Base-by-base conservation (phyloP, 2,888 invertebrate species). In the Eulithis prunata region DNA sequence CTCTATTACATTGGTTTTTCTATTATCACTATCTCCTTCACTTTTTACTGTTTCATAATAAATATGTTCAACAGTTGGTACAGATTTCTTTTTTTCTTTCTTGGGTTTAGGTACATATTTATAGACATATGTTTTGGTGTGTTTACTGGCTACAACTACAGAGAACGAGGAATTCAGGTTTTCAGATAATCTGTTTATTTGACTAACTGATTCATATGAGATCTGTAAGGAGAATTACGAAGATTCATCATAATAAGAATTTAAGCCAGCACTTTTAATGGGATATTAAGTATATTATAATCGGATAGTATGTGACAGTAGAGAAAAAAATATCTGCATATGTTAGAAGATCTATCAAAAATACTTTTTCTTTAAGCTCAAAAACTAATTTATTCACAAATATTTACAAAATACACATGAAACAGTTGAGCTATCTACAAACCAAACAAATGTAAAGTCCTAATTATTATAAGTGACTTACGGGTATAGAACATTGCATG, bases 151-250 rank as follows among this genome's bases (percentile, higher is more conserved):
- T n/a, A 65, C n/a, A 0, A 63, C 21, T 12, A 70, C 10, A 0
- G 68, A 52, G 11, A 73, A 32, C 14, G 54, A 14, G 10, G 71
- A 69, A 1, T 57, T 13, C 32, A 73, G 41, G 8, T 67, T 49
- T 58, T 71, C 65, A 43, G 52, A 11, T 51, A 38, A 14, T 60
- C 73, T 66, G 41, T 73, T 66, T 54, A 71, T 45, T 7, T 38
- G 8, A 3, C 32, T 12, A 5, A 71, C 45, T 43, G 77, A 63
- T 78, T 88, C 85, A 66, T 87, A 86, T 1, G 78, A 76, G 6
- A 85, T 78, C 85, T 84, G 71, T n/a, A 75, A 78, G 21, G 8
- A 47, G 45, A 13, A 13, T 46, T 21, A 45, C 3, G 12, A n/a
- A 8, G 8, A 41, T 5, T 41, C 1, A 41, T 8, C 8, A 38